phyloP scores from a whole-genome alignment of 1,140 invertebrate genomes.

The Sipha flava region DNA sequence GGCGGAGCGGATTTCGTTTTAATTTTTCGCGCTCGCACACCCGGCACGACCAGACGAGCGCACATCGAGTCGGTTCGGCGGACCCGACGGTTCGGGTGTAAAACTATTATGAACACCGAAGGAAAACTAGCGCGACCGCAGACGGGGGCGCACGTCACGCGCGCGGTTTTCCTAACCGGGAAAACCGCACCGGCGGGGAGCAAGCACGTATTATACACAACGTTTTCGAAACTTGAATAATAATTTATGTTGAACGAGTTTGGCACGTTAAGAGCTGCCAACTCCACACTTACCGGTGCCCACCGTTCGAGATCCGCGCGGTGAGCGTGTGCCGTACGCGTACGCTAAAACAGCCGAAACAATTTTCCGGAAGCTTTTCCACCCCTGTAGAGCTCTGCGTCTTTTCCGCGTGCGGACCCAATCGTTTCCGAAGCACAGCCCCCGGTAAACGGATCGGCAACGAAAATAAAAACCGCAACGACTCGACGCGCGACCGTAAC shows the following conservation, averaged over 20 bases:
- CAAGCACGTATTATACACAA: not conserved
- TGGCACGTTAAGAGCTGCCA: slow-evolving; percentile 30
- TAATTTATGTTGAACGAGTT: slow-evolving; percentile 31
- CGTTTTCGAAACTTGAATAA: slow-evolving; percentile 30
- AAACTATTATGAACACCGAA: not conserved
- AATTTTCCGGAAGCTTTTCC: slow-evolving; percentile 25
- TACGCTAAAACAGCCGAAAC: slow-evolving; percentile 9
- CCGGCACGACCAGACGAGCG: too few relatives aligned
- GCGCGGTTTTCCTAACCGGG: not conserved
- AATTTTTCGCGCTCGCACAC: too few relatives aligned
- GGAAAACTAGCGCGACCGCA: not conserved
- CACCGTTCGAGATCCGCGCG: not conserved
- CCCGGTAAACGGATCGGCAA: slow-evolving; percentile 10
- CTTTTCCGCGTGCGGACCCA: not conserved
- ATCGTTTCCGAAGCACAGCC: not conserved
- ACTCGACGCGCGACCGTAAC: not conserved
- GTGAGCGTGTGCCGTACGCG: not conserved
- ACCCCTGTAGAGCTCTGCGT: not conserved
- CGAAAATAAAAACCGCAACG: slow-evolving; percentile 8
- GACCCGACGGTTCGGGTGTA: slow-evolving; percentile 5
- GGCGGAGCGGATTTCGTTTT: too few relatives aligned
- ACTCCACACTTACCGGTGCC: slow-evolving; percentile 1
- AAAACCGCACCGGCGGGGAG: not conserved
- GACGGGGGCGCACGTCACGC: too few relatives aligned
- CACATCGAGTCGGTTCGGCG: too few relatives aligned